A percentile compares a stretch with the other conserved stretches of the same genome.
These are phyloP conservation scores for Metopolophium dirhodum DNA, from an alignment of 1,140 invertebrate genomes.

Conservation along the genomic window DNA sequence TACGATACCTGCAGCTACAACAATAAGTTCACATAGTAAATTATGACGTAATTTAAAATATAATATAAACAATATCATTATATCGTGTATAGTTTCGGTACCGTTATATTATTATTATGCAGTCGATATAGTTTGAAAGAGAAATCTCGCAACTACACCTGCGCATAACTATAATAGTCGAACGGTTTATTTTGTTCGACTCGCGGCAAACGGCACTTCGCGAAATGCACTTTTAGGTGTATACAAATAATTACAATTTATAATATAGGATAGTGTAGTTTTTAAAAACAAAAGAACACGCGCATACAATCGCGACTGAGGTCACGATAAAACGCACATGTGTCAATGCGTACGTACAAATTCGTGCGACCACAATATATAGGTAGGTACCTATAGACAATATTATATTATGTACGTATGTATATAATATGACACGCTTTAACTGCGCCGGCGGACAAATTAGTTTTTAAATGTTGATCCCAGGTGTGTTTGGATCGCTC, in stretches of 20 bases:
- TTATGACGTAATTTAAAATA: no score
- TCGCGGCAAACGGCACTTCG: no score
- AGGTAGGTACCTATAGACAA: not conserved
- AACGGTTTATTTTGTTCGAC: not conserved
- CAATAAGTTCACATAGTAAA: not conserved
- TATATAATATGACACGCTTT: not conserved
- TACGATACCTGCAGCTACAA: not conserved
- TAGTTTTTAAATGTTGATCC: conserved; percentile 54
- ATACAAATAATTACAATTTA: no score
- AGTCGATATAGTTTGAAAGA: not conserved
- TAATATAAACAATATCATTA: no score
- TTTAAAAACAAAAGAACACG: not conserved
- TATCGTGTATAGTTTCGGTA: no score
- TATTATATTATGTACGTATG: not conserved
- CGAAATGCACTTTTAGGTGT: no score
- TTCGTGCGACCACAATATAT: no score
- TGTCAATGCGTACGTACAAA: not conserved
- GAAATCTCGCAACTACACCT: not conserved
- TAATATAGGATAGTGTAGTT: not conserved
- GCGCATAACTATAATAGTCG: not conserved
- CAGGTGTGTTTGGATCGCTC: conserved; percentile 2
- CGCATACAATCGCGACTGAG: not conserved
- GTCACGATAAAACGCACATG: not conserved
- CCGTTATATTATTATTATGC: not conserved
- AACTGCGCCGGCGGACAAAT: conserved; percentile 28